Conservation (phyloP, 2,113 vertebrate species). For the Phyllopteryx taeniolatus region DNA sequence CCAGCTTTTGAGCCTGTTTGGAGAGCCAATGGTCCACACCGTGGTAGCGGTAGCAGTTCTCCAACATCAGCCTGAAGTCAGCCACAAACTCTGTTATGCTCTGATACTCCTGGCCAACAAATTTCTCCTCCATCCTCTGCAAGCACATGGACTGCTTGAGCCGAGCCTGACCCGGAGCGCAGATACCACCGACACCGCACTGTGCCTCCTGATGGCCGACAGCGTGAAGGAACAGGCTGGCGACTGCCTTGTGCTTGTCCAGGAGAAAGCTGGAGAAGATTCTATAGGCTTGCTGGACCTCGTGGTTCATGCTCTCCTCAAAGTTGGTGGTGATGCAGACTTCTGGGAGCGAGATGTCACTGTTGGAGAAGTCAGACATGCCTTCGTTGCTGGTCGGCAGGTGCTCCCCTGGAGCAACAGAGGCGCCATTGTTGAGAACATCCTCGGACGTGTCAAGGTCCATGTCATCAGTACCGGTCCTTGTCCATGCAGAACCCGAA, state of each 20-base stretch:
- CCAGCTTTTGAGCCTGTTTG: constrained; percentile 92
- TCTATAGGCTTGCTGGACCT: constrained; percentile 86
- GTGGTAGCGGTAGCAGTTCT: constrained; percentile 87
- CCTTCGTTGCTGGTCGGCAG: constrained; percentile 36
- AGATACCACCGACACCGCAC: constrained; percentile 41
- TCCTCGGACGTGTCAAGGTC: constrained; percentile 24
- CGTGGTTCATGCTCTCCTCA: constrained; percentile 79
- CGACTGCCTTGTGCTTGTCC: constrained; percentile 86
- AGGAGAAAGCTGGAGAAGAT: constrained; percentile 86
- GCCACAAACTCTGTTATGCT: constrained; percentile 90
- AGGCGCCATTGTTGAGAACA: constrained; percentile 51
- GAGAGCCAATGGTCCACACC: constrained; percentile 98
- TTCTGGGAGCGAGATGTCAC: constrained; percentile 61
- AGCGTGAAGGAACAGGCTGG: constrained; percentile 81
- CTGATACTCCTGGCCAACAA: constrained; percentile 79
- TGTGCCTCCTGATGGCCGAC: constrained; percentile 55
- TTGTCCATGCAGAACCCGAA: constrained; percentile 35
- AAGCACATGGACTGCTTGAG: constrained; percentile 75
- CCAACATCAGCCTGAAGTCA: constrained; percentile 92
- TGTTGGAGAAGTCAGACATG: constrained; percentile 59
- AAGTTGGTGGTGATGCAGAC: constrained; percentile 62
- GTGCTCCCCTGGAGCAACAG: constrained; percentile 26
- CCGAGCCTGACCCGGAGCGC: constrained; percentile 38
- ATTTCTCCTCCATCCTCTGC: constrained; percentile 87
- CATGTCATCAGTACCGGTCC: constrained; percentile 24